Evolutionary conservation across 2,797 vertebrate genomes (phyloP).

Genomic region (Perdix hodgsoniae): DNA sequence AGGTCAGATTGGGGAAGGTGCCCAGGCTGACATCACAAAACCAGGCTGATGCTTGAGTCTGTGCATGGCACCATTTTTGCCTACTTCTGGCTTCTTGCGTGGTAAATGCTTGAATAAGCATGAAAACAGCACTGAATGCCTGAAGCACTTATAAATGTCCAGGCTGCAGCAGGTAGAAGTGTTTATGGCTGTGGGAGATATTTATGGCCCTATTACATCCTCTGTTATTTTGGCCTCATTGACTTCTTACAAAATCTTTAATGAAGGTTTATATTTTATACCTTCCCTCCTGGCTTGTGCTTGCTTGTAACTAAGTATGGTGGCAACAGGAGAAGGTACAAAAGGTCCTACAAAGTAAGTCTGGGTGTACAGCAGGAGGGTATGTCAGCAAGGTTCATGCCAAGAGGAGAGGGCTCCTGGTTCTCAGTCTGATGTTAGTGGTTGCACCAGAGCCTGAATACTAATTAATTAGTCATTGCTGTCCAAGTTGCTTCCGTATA

Average conservation of each 20-base stretch:
- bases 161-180: slow-evolving; percentile 40
- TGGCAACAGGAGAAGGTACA: not conserved
- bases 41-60: not conserved
- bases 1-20: not conserved
- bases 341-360: not conserved
- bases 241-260: slow-evolving; percentile 38
- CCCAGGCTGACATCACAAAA: not conserved
- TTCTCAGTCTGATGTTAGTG: not conserved
- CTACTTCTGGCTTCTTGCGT: not conserved
- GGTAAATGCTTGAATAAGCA: not conserved
- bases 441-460: not conserved
- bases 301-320: not conserved
- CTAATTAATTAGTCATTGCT: not conserved
- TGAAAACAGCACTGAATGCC: not conserved
- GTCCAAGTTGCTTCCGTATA: not conserved
- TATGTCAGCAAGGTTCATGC: not conserved
- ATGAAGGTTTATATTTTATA: slow-evolving; percentile 44
- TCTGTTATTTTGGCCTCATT: slow-evolving; percentile 46
- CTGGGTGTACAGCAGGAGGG: not conserved
- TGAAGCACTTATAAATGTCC: slow-evolving; percentile 26
- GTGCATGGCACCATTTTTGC: not conserved
- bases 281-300: slow-evolving; percentile 23
- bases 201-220: slow-evolving; percentile 53
- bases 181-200: slow-evolving; percentile 63
- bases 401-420: not conserved